These are phyloP conservation scores for Ophonus ardosiacus DNA, from an alignment of 2,888 invertebrate genomes.

Conservation along the genomic window DNA sequence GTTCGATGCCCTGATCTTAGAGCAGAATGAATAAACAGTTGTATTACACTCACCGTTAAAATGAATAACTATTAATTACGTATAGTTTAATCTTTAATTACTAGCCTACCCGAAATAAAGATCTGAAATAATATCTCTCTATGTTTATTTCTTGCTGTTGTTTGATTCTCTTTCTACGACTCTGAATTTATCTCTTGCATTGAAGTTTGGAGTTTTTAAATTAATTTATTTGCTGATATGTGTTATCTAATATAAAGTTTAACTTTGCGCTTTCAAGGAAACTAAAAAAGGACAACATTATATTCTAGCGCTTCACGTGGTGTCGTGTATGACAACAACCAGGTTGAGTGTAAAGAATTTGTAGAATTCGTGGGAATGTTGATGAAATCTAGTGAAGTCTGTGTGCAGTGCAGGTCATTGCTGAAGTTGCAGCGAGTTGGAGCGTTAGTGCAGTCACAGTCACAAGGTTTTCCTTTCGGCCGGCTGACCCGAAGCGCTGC, in stretches of 20 bases:
- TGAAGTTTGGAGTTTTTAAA: no score
- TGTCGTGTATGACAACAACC: not conserved
- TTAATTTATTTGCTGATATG: not conserved
- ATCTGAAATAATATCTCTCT: no score
- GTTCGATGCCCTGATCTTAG: no score
- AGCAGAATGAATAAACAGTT: no score
- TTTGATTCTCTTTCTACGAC: no score
- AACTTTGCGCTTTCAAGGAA: not conserved
- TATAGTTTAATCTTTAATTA: no score
- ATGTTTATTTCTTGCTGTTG: no score
- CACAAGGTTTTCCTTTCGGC: constrained; percentile 50
- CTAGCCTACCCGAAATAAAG: no score
- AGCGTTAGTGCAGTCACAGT: constrained; percentile 19
- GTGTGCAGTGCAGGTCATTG: not conserved
- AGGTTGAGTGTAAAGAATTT: not conserved
- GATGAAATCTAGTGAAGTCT: constrained; percentile 8
- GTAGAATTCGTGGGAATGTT: constrained; percentile 17
- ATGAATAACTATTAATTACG: no score
- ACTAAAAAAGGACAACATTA: not conserved
- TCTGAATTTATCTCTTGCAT: no score
- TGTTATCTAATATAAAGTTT: not conserved
- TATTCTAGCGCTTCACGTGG: not conserved
- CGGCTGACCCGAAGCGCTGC: constrained; percentile 30
- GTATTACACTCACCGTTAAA: no score
- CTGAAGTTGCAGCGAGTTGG: constrained; percentile 16